Evolutionary conservation across 2,888 invertebrate species (phyloP).

Genomic region (Glyphotaelius pellucidus): DNA sequence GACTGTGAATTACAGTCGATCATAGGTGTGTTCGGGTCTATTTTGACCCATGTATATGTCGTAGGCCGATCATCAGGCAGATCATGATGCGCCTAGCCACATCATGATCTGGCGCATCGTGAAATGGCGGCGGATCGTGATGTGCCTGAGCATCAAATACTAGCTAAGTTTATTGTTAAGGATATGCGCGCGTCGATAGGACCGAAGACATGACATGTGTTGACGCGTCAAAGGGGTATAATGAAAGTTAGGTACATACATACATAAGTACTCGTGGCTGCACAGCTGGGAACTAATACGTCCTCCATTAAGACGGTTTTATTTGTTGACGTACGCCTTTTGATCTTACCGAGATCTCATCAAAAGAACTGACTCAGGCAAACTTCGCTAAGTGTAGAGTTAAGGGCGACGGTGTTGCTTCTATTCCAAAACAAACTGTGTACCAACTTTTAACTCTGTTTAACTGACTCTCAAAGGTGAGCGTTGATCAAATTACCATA

Average conservation of each 20-base stretch:
- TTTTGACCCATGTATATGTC: not conserved
- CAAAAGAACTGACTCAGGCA: constrained; percentile 41
- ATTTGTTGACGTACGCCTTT: constrained; percentile 50
- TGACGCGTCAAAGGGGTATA: not conserved
- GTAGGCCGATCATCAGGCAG: too few relatives aligned
- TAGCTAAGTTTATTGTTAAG: not conserved
- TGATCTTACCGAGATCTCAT: constrained; percentile 53
- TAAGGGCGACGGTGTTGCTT: constrained; percentile 6
- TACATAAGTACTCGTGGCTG: not conserved
- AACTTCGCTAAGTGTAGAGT: not conserved
- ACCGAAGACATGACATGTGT: not conserved
- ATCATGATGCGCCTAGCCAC: too few relatives aligned
- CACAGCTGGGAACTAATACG: constrained; percentile 28
- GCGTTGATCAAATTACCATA: constrained; percentile 37
- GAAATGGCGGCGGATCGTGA: too few relatives aligned
- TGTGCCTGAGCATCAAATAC: too few relatives aligned
- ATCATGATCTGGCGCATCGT: too few relatives aligned
- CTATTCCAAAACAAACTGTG: constrained; percentile 39
- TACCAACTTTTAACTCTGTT: constrained; percentile 19
- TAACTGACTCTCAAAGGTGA: constrained; percentile 37
- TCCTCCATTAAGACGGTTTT: constrained; percentile 47
- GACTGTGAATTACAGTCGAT: too few relatives aligned
- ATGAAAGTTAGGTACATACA: not conserved
- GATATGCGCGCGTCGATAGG: not conserved
- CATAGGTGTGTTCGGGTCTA: too few relatives aligned